A percentile compares a stretch with the other conserved stretches of the same genome.
These are phyloP conservation scores for Pempheris klunzingeri DNA, from an alignment of 2,797 vertebrate genomes.

Conservation along the genomic window DNA sequence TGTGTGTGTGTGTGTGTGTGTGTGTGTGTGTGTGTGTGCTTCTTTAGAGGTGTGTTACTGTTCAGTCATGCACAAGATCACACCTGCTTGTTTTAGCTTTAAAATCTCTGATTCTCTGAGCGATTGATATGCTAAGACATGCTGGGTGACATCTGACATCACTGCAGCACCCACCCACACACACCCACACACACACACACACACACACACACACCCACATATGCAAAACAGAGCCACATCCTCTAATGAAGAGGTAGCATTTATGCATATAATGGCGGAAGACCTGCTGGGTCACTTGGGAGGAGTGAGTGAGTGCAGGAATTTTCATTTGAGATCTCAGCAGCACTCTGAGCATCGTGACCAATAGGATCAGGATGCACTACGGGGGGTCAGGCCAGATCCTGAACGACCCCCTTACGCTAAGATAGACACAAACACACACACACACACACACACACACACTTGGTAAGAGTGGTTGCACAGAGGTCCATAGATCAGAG, in stretches of 20 bases:
- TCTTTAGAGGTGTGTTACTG: slow-evolving; percentile 36
- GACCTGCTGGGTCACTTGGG: slow-evolving; percentile 74
- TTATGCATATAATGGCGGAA: slow-evolving; percentile 61
- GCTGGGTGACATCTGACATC: slow-evolving; percentile 55
- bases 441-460: slow-evolving; percentile 23
- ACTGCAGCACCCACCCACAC: slow-evolving; percentile 38
- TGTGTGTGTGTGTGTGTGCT: slow-evolving; percentile 30
- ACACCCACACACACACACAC: slow-evolving; percentile 21
- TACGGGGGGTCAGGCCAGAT: slow-evolving; percentile 70
- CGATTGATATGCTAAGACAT: slow-evolving; percentile 50
- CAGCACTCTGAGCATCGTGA: slow-evolving; percentile 76
- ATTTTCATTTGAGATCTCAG: slow-evolving; percentile 83
- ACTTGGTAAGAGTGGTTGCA: slow-evolving; percentile 42
- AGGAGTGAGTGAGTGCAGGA: slow-evolving; percentile 75
- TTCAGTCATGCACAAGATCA: slow-evolving; percentile 41
- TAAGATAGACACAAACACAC: slow-evolving; percentile 36
- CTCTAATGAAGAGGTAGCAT: slow-evolving; percentile 63
- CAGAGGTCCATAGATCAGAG: slow-evolving; percentile 66
- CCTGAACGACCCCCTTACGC: slow-evolving; percentile 66
- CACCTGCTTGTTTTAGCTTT: slow-evolving; percentile 42
- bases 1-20: no score
- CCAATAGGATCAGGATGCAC: slow-evolving; percentile 81
- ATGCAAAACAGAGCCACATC: slow-evolving; percentile 57
- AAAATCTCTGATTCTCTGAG: slow-evolving; percentile 15
- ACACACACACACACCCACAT: slow-evolving; percentile 27